phyloP scores from a whole-genome alignment of 2,113 vertebrate species.

The Apteryx owenii region DNA sequence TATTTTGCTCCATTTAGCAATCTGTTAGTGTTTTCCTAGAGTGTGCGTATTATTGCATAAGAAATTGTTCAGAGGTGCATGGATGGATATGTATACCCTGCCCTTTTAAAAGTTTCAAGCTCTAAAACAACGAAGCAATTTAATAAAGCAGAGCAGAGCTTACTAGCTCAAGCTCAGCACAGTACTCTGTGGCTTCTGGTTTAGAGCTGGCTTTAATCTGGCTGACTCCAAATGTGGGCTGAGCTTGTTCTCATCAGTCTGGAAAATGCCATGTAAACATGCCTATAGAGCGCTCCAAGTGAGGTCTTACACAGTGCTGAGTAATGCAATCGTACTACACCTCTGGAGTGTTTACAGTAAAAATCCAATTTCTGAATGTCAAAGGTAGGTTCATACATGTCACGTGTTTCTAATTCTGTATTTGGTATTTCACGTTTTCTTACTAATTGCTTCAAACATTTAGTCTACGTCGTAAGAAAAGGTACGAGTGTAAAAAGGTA shows the following conservation, averaged over 20 bases:
- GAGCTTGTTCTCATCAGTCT: neutral
- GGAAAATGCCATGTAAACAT: neutral
- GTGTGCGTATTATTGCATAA: neutral
- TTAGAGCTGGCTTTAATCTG: conserved; percentile 21
- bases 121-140: neutral
- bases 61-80: neutral
- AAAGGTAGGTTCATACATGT: neutral
- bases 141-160: neutral
- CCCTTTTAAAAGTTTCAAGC: neutral
- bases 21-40: neutral
- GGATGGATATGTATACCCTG: no score
- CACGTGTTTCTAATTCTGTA: neutral
- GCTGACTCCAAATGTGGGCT: conserved; percentile 10
- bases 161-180: neutral
- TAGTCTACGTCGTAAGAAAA: conserved; percentile 39
- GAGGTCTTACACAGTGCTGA: neutral
- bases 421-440: conserved; percentile 27
- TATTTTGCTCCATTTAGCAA: neutral
- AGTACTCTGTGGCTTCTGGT: neutral
- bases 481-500: neutral
- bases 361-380: conserved; percentile 36
- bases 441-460: conserved; percentile 3
- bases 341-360: neutral
- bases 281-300: neutral
- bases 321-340: neutral